A percentile compares a stretch with the other conserved stretches of the same genome.
Evolutionary conservation across 2,888 invertebrate species (phyloP).

Genomic region (Aspidapion aeneum): DNA sequence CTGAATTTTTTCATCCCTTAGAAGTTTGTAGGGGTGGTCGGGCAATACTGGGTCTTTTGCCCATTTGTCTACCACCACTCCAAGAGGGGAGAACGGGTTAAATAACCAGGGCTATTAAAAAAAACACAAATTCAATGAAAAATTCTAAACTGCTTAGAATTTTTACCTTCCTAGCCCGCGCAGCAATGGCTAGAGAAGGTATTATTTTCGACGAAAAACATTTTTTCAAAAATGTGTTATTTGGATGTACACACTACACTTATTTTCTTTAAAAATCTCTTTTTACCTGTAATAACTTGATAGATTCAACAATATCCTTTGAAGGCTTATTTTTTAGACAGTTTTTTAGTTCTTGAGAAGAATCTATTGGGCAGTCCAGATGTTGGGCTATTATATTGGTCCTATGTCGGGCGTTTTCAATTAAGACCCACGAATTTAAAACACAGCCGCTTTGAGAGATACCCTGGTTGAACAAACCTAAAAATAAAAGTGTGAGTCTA

Average conservation of each 20-base stretch:
- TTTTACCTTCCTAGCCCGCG: too few species aligned
- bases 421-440: slow-evolving; percentile 56
- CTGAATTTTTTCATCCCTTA: slow-evolving; percentile 56
- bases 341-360: slow-evolving; percentile 49
- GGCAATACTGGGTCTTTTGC: slow-evolving; percentile 60
- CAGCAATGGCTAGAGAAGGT: too few species aligned
- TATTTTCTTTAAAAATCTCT: too few species aligned
- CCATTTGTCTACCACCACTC: slow-evolving; percentile 56
- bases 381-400: slow-evolving; percentile 57
- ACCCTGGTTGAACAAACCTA: slow-evolving; percentile 59
- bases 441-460: slow-evolving; percentile 70
- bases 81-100: slow-evolving; percentile 69
- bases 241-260: too few species aligned
- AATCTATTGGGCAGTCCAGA: slow-evolving; percentile 60
- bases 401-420: slow-evolving; percentile 57
- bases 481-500: slow-evolving; percentile 10
- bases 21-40: slow-evolving; percentile 60
- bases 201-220: too few species aligned
- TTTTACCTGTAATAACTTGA: slow-evolving; percentile 52
- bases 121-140: neutral
- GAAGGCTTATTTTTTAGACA: slow-evolving; percentile 63
- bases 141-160: neutral
- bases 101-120: slow-evolving; percentile 55
- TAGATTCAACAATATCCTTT: slow-evolving; percentile 56
- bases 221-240: too few species aligned